Base-by-base conservation (phyloP, 2,888 invertebrate genomes). In the Aphidius colemani region DNA sequence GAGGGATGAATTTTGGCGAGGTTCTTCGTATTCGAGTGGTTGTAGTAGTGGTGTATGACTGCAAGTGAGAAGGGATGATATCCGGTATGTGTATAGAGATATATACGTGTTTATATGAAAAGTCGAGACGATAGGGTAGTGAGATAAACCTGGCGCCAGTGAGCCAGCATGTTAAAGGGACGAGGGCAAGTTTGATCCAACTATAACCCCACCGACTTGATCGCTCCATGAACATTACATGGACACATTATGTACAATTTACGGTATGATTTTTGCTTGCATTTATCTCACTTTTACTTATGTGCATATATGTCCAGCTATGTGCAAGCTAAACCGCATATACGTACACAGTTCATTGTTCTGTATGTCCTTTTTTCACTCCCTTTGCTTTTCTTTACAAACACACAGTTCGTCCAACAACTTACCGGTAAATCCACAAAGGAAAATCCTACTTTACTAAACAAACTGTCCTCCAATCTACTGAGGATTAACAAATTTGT, bases 101-200 rank as follows among this genome's bases (percentile, higher is more conserved):
- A 30, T 30, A 30, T 30, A 30, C 30, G 5, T 30, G 30, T 30
- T 30, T 30, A 30, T 49, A 49, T 43, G 39, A 41, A 46, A 30
- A 18, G 66, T 68, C 71, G 71, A 71, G 70, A 70, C 74, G 73
- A 75, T 73, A 70, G 73, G 70, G 72, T 71, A 66, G 72, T 66
- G 69, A 76, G 75, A 78, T 75, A 74, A 74, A 72, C 69, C 71
- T 70, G 78, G 76, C 76, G 75, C 75, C 76, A 74, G 74, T 66
- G 68, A 68, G 71, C 69, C 70, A 70, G 67, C 67, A 44, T 9
- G 13, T 55, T 44, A 44, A 55, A 55, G 44, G 43, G 44, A 43
- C 44, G 13, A 44, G 55, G 55, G 55, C 43, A 55, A 55, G 13
- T 55, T 10, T 18, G 44, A 43, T 44, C 43, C 69, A 57, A n/a